These are phyloP conservation scores for Spilarctia lutea DNA, from an alignment of 2,888 invertebrate species.

Conservation along the genomic window DNA sequence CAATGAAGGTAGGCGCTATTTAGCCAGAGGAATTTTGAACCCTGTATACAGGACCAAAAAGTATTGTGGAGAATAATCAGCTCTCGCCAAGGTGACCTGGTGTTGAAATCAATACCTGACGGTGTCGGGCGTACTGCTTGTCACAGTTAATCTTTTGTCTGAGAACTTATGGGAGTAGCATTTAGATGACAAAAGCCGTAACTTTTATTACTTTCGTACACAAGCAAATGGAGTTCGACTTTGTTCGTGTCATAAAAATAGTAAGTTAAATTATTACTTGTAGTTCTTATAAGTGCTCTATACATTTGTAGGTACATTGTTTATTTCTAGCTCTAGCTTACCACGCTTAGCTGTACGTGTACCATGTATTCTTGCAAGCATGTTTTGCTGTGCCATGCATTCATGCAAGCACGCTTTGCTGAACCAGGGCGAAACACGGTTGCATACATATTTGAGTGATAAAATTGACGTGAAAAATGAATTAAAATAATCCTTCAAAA, in stretches of 20 bases:
- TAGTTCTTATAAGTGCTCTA: not conserved
- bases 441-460: too few species aligned
- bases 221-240: slow-evolving; percentile 17
- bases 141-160: slow-evolving; percentile 51
- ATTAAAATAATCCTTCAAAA: too few species aligned
- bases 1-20: not conserved
- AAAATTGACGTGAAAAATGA: too few species aligned
- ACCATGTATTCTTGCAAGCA: too few species aligned
- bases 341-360: too few species aligned
- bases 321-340: not conserved
- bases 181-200: slow-evolving; percentile 29
- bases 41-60: slow-evolving; percentile 21
- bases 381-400: too few species aligned
- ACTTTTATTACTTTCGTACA: slow-evolving; percentile 28
- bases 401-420: too few species aligned
- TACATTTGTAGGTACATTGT: not conserved
- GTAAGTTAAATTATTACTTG: not conserved
- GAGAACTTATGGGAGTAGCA: slow-evolving; percentile 36
- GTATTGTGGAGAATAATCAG: slow-evolving; percentile 37
- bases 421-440: too few species aligned
- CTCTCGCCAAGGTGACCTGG: slow-evolving; percentile 37
- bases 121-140: slow-evolving; percentile 36
- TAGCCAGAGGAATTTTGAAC: not conserved
- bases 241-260: not conserved
- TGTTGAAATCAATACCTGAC: slow-evolving; percentile 47